These are phyloP conservation scores for Meloe dianella DNA, from an alignment of 2,888 invertebrate genomes.

Conservation along the genomic window DNA sequence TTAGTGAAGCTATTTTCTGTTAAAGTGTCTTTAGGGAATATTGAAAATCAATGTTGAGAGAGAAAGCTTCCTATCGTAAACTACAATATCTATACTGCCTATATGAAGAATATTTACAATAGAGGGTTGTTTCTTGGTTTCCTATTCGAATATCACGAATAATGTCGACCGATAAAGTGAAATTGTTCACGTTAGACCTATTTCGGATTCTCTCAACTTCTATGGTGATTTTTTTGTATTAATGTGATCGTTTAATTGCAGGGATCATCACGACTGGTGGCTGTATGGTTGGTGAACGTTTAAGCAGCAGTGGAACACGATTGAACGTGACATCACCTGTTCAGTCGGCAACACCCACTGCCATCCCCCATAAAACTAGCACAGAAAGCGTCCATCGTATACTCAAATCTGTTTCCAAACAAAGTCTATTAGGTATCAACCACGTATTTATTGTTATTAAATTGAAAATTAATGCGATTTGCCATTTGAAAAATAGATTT, in stretches of 20 bases:
- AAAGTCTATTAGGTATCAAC: slow-evolving; percentile 66
- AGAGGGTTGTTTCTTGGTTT: background rate
- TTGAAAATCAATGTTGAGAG: background rate
- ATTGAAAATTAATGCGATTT: background rate
- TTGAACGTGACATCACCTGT: slow-evolving; percentile 61
- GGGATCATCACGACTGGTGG: slow-evolving; percentile 59
- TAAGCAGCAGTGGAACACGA: slow-evolving; percentile 63
- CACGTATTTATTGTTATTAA: background rate
- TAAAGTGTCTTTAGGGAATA: background rate
- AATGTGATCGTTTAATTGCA: slow-evolving; percentile 42
- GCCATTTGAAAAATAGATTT: slow-evolving; percentile 63
- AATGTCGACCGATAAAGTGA: background rate
- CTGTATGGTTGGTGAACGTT: slow-evolving; percentile 63
- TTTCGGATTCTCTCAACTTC: background rate
- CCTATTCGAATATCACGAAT: slow-evolving; percentile 7
- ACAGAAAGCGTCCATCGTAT: slow-evolving; percentile 60
- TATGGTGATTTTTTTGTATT: background rate
- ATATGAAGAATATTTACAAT: background rate
- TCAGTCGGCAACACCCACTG: slow-evolving; percentile 50
- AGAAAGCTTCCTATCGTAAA: background rate
- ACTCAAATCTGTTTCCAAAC: slow-evolving; percentile 66
- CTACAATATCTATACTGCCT: background rate
- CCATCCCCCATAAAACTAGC: slow-evolving; percentile 57
- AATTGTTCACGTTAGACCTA: background rate
- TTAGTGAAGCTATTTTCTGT: background rate